phyloP scores from a whole-genome alignment of 2,888 invertebrate genomes.

The Polydrusus tereticollis region DNA sequence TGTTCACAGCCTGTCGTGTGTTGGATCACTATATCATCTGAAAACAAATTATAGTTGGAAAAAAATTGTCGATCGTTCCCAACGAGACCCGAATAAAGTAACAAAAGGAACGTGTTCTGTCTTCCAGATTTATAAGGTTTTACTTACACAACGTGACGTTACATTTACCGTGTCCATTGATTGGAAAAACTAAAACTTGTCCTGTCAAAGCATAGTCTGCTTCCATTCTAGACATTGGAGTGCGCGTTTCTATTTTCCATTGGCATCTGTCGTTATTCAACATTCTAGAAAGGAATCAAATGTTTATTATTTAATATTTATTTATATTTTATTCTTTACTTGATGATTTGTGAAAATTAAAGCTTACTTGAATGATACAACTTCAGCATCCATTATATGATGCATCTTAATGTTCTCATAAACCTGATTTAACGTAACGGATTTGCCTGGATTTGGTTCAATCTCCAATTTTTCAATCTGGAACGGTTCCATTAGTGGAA shows the following conservation, averaged over 20 bases:
- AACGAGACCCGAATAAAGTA: too few relatives aligned
- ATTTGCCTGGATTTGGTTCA: conserved; percentile 67
- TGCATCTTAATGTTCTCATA: conserved; percentile 74
- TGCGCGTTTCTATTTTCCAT: conserved; percentile 68
- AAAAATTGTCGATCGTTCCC: too few relatives aligned
- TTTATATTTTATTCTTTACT: neutral
- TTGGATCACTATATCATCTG: conserved; percentile 47
- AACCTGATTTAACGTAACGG: conserved; percentile 73
- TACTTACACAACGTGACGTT: conserved; percentile 74
- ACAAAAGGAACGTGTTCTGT: too few relatives aligned
- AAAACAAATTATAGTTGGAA: too few relatives aligned
- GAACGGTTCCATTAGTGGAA: conserved; percentile 75
- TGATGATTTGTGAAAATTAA: neutral
- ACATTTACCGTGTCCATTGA: conserved; percentile 76
- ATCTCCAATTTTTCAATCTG: conserved; percentile 72
- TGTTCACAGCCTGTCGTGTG: conserved; percentile 54
- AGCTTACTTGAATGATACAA: conserved; percentile 72
- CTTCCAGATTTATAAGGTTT: too few relatives aligned
- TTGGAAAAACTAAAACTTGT: conserved; percentile 75
- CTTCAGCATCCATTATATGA: conserved; percentile 72
- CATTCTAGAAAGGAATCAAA: conserved; percentile 61
- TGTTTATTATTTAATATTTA: too few relatives aligned
- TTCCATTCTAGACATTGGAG: conserved; percentile 73
- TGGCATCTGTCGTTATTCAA: conserved; percentile 70
- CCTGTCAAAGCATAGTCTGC: conserved; percentile 79